These are phyloP conservation scores for Neoaliturus tenellus DNA, from an alignment of 2,888 invertebrate genomes.

Conservation along the genomic window DNA sequence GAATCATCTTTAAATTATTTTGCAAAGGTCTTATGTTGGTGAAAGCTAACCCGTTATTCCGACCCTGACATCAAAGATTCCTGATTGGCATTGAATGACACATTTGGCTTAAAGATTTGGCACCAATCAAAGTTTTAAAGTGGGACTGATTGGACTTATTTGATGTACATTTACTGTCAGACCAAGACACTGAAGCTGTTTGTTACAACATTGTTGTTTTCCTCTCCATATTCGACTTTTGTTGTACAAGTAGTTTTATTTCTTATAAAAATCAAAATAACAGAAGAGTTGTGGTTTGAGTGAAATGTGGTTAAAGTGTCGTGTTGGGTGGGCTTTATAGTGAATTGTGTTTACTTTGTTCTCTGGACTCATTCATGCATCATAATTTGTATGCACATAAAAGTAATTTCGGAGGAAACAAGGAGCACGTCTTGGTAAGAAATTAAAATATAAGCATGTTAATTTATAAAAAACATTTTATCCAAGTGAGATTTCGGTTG, in stretches of 20 bases:
- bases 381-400: background rate
- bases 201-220: background rate
- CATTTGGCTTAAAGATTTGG: conserved; percentile 4
- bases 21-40: too few relatives aligned
- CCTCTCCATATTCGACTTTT: background rate
- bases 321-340: background rate
- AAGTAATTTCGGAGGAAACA: background rate
- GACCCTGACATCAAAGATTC: background rate
- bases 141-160: conserved; percentile 4
- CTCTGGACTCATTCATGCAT: background rate
- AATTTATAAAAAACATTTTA: too few relatives aligned
- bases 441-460: too few relatives aligned
- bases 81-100: background rate
- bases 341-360: background rate
- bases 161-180: background rate
- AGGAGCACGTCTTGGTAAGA: conserved; percentile 11
- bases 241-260: too few relatives aligned
- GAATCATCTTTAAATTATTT: too few relatives aligned
- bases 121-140: background rate
- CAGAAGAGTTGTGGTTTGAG: too few relatives aligned
- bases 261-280: too few relatives aligned
- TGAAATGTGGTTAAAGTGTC: background rate
- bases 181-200: background rate
- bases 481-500: too few relatives aligned
- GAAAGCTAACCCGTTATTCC: background rate